phyloP scores from a whole-genome alignment of 2,113 vertebrate species.

The Psilopogon haemacephalus region DNA sequence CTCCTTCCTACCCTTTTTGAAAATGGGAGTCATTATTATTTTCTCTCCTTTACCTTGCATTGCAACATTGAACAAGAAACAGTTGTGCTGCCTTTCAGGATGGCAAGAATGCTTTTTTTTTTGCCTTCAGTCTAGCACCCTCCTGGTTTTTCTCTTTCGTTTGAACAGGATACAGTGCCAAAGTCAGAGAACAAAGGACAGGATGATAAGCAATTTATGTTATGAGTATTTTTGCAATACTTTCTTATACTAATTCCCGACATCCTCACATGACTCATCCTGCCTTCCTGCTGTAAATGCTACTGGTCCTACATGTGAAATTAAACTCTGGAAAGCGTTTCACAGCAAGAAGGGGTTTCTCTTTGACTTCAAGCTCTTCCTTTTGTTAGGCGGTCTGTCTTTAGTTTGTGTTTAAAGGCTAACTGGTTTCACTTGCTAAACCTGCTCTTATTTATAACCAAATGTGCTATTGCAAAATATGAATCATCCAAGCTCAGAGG shows the following conservation, averaged over 20 bases:
- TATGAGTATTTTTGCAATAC: conserved; percentile 6
- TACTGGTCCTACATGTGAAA: conserved; percentile 33
- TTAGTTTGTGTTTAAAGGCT: background rate
- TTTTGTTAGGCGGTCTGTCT: background rate
- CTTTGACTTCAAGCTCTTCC: conserved; percentile 25
- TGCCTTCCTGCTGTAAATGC: conserved; percentile 22
- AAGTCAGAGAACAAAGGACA: conserved; percentile 26
- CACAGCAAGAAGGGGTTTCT: conserved; percentile 15
- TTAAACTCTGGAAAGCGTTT: conserved; percentile 30
- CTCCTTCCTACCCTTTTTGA: too few species aligned
- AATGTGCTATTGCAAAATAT: conserved; percentile 25
- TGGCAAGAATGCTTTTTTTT: background rate
- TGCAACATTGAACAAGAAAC: background rate
- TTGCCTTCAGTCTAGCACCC: background rate
- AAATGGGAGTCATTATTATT: too few species aligned
- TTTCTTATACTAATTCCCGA: conserved; percentile 28
- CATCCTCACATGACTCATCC: conserved; percentile 42
- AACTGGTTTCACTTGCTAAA: conserved; percentile 50
- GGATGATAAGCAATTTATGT: conserved; percentile 31
- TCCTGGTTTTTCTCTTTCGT: background rate
- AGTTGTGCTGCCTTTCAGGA: background rate
- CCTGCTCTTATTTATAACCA: conserved; percentile 53
- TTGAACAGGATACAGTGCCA: background rate
- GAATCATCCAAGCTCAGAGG: conserved; percentile 47
- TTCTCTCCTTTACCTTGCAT: background rate